phyloP scores from a whole-genome alignment of 2,797 vertebrate species.

The Silurus aristotelis region DNA sequence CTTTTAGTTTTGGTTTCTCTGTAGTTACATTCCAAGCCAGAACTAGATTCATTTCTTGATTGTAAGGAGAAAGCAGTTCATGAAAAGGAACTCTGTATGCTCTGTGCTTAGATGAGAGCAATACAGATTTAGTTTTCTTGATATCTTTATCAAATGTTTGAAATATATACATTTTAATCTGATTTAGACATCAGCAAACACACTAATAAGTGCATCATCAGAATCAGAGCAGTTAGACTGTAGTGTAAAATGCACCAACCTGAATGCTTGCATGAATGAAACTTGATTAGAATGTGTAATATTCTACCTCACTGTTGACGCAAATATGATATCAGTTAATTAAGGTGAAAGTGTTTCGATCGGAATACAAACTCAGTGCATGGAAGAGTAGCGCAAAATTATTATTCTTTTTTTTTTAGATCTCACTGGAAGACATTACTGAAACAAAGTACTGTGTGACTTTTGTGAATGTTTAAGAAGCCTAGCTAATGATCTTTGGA shows the following conservation, averaged over 20 bases:
- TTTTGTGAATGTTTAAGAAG: neutral
- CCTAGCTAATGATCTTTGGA: neutral
- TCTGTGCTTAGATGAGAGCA: neutral
- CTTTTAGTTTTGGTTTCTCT: neutral
- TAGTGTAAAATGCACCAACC: neutral
- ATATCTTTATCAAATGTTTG: neutral
- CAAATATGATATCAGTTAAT: slow-evolving; percentile 9
- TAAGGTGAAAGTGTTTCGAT: neutral
- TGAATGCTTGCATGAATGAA: slow-evolving; percentile 1
- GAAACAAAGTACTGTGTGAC: neutral
- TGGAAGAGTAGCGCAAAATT: neutral
- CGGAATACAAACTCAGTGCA: neutral
- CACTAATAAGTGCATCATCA: neutral
- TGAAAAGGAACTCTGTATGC: neutral
- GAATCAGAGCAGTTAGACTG: neutral
- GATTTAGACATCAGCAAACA: slow-evolving; percentile 4
- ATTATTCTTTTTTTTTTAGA: neutral
- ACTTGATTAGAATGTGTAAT: slow-evolving; percentile 10
- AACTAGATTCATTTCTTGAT: neutral
- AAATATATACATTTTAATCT: neutral
- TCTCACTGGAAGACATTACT: neutral
- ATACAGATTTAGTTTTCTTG: neutral
- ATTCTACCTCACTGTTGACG: neutral
- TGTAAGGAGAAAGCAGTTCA: neutral
- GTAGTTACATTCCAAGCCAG: neutral